Evolutionary conservation across 2,888 invertebrate genomes (phyloP), one percentile per base, ranked within the genome.

Genomic region (Spisula solida): DNA sequence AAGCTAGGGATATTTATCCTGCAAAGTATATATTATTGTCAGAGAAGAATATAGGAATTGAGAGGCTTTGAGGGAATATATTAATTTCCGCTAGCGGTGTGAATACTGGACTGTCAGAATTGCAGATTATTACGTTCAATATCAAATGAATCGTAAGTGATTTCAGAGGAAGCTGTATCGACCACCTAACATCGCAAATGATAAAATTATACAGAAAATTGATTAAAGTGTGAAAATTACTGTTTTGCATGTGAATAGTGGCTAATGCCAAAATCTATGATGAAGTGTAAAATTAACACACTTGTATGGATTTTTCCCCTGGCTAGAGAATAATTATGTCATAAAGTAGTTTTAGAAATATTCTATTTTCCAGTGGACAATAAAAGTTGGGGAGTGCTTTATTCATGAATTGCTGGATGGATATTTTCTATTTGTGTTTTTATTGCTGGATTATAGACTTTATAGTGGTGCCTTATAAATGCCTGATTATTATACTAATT

Each of bases 141-240:
- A 85, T 85, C 55, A 85, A 85, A 85, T 78, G 85, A 85, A 79
- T 85, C 79, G 85, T 85, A 85, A 85, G 79, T 70, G 79, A 78
- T 55, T 79, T 85, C 85, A 48, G 85, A 29, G 85, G 41, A 47
- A 55, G 79, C 75, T 1, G 12, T 85, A 85, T 85, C 78, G 85
- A 85, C 78, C 78, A n/a, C 41, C 41, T 41, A 48, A 85, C 79
- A 55, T 56, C 25, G 48, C 29, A 79, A 79, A 85, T 78, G 47
- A 51, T 51, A 56, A 85, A 78, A 85, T 85, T 85, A 85, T 85
- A 78, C 85, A 79, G 78, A 78, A 56, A 85, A 85, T 79, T 85
- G 85, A 85, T 85, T 56, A 85, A 85, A 85, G 79, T 79, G 85
- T 85, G 85, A 85, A 85, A 79, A 85, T 85, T 75, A 85, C 34